phyloP scores from a whole-genome alignment of 2,113 vertebrate genomes.

The Albula goreensis region DNA sequence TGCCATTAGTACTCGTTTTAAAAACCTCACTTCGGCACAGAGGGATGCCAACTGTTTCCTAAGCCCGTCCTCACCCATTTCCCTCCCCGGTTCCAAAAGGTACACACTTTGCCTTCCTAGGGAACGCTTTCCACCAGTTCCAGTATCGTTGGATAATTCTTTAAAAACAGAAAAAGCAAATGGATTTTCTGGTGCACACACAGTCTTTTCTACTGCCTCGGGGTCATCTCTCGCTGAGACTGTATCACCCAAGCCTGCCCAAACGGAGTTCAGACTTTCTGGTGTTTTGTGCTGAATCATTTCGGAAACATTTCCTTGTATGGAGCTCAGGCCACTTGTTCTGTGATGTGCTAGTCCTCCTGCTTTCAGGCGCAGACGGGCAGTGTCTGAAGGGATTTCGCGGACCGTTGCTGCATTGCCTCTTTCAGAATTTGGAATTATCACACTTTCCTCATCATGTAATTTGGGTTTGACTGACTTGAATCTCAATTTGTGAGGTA shows the following conservation, averaged over 20 bases:
- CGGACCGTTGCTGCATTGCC: background rate
- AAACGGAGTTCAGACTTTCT: background rate
- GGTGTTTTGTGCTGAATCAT: background rate
- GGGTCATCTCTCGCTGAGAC: background rate
- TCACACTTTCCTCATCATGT: background rate
- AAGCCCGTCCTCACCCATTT: slow-evolving; percentile 16
- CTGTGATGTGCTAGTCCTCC: background rate
- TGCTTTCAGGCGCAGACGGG: background rate
- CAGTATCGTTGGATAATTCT: background rate
- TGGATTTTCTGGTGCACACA: background rate
- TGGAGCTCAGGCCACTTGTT: background rate
- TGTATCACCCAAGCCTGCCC: background rate
- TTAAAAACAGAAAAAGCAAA: background rate
- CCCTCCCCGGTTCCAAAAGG: background rate
- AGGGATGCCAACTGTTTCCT: slow-evolving; percentile 19
- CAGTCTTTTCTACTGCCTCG: background rate
- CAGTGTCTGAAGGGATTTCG: background rate
- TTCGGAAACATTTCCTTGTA: background rate
- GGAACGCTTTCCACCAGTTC: background rate
- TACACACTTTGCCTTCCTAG: background rate
- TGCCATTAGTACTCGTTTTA: slow-evolving; percentile 23
- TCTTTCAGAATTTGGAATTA: background rate
- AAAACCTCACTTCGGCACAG: slow-evolving; percentile 29
- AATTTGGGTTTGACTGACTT: slow-evolving; percentile 30
- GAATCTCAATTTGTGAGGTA: slow-evolving; percentile 56